phyloP scores from a whole-genome alignment of 2,888 invertebrate genomes.

The Beris morrisii region DNA sequence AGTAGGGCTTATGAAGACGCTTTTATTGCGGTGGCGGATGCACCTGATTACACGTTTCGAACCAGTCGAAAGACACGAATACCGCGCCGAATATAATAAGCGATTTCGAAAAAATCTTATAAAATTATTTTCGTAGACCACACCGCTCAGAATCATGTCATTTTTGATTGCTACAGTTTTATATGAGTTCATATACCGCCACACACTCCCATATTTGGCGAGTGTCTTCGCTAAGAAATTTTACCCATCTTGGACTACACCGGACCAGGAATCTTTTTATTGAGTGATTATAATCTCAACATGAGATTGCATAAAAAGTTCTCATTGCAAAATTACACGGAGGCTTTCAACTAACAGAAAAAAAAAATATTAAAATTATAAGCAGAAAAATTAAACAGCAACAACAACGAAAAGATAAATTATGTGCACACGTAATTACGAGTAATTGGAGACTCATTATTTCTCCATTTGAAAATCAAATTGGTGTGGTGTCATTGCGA shows the following conservation, averaged over 20 bases:
- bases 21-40: slow-evolving; percentile 33
- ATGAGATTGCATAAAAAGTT: slow-evolving; percentile 16
- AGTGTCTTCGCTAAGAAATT: not conserved
- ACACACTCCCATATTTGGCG: not conserved
- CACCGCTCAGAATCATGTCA: slow-evolving; percentile 5
- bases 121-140: too few species aligned
- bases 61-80: slow-evolving; percentile 19
- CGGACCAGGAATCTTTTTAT: not conserved
- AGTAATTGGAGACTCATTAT: slow-evolving; percentile 29
- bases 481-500: slow-evolving; percentile 2
- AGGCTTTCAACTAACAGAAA: not conserved
- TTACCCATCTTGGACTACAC: not conserved
- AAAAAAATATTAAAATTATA: slow-evolving; percentile 10
- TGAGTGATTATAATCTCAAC: slow-evolving; percentile 19
- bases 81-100: slow-evolving; percentile 27
- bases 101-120: not conserved
- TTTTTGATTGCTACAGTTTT: not conserved
- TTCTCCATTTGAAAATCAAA: slow-evolving; percentile 26
- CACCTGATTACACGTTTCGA: slow-evolving; percentile 26
- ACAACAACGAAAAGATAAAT: not conserved
- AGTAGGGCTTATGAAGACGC: slow-evolving; percentile 5
- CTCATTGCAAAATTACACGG: slow-evolving; percentile 8
- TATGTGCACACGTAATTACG: slow-evolving; percentile 28
- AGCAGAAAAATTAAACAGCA: slow-evolving; percentile 2
- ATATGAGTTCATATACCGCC: not conserved